A percentile compares a stretch with the other conserved stretches of the same genome.
phyloP scores from a whole-genome alignment of 2,113 vertebrate species.

The Lynx canadensis region DNA sequence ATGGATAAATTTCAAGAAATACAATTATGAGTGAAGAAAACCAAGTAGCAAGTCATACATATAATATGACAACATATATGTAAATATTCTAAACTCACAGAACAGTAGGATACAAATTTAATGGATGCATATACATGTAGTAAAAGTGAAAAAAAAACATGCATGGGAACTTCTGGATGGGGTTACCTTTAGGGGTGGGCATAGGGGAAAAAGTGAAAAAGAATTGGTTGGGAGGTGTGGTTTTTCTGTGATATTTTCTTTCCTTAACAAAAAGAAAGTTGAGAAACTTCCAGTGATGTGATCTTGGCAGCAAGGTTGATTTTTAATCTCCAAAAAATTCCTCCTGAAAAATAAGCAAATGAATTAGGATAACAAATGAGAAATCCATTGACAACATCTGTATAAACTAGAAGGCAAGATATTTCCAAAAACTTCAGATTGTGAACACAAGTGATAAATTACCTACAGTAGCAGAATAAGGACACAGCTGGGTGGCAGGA shows the following conservation, averaged over 20 bases:
- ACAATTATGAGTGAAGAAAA: neutral
- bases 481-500: neutral
- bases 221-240: neutral
- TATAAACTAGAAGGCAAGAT: neutral
- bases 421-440: neutral
- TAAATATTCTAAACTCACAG: neutral
- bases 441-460: neutral
- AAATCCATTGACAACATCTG: neutral
- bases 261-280: neutral
- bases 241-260: neutral
- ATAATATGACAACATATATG: neutral
- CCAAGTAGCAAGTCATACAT: neutral
- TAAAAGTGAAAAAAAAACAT: slow-evolving; percentile 11
- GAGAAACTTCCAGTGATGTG: neutral
- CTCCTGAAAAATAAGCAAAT: slow-evolving; percentile 43
- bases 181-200: neutral
- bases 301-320: neutral
- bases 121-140: neutral
- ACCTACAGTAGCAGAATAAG: neutral
- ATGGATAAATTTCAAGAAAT: neutral
- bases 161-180: neutral
- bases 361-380: neutral
- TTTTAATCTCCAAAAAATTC: slow-evolving; percentile 29
- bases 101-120: neutral
- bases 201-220: neutral